Evolutionary conservation across 2,888 invertebrate species (phyloP).

Genomic region (Andrena praecox): DNA sequence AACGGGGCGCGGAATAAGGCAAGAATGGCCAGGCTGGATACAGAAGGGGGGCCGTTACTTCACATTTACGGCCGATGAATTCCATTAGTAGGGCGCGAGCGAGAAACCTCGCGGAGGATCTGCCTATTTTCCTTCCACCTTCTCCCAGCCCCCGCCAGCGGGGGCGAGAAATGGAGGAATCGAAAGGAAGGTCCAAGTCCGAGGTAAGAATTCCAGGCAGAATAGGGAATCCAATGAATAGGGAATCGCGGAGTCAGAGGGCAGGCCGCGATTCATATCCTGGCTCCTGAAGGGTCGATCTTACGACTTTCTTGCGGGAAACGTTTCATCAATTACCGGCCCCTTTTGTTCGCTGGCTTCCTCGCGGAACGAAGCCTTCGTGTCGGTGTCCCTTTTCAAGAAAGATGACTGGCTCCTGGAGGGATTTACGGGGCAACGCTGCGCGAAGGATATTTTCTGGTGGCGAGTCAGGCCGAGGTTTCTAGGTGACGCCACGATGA

Average conservation of each 20-base stretch:
- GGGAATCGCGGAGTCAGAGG: slow-evolving; percentile 1
- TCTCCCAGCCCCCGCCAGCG: background rate
- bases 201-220: background rate
- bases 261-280: slow-evolving; percentile 30
- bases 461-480: background rate
- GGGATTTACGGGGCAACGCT: slow-evolving; percentile 7
- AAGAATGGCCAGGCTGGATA: slow-evolving; percentile 11
- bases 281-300: slow-evolving; percentile 21
- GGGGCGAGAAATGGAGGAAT: background rate
- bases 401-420: background rate
- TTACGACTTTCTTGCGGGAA: slow-evolving; percentile 30
- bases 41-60: slow-evolving; percentile 41
- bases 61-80: slow-evolving; percentile 54
- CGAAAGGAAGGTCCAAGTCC: background rate
- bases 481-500: background rate
- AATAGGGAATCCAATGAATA: slow-evolving; percentile 29
- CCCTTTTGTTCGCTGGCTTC: slow-evolving; percentile 22
- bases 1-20: slow-evolving; percentile 17
- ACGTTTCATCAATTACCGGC: slow-evolving; percentile 34
- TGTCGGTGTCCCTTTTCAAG: slow-evolving; percentile 4
- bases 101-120: slow-evolving; percentile 19
- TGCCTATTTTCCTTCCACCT: slow-evolving; percentile 12
- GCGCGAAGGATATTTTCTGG: slow-evolving; percentile 4
- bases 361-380: slow-evolving; percentile 1
- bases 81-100: slow-evolving; percentile 49